Percentiles rank a stretch among this genome's conserved stretches.
Conservation (phyloP, 2,113 vertebrate genomes). For the Setophaga coronata region DNA sequence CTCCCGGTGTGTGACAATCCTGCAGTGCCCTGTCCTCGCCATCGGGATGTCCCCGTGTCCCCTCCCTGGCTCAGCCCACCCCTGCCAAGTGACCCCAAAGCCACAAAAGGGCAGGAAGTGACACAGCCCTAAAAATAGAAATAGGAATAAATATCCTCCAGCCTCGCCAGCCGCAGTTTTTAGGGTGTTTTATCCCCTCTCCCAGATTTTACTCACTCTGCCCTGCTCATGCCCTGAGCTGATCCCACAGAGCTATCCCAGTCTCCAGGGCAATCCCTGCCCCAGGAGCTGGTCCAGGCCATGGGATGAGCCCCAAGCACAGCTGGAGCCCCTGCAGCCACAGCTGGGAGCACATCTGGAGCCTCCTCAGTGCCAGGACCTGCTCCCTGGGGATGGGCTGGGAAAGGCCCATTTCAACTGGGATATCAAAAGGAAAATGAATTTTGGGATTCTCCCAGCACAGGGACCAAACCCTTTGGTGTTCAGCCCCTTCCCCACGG, state of each 20-base stretch:
- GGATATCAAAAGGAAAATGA: neutral
- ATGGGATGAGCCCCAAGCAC: fast-evolving
- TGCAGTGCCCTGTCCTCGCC: fast-evolving
- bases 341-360: fast-evolving
- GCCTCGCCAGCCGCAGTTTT: fast-evolving
- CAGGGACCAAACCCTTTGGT: neutral
- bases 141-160: fast-evolving
- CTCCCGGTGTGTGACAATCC: fast-evolving
- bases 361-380: neutral
- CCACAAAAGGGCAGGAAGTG: neutral
- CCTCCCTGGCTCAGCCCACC: neutral
- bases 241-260: neutral
- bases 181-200: fast-evolving
- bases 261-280: neutral
- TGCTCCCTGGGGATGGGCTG: neutral
- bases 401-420: fast-evolving
- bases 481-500: neutral
- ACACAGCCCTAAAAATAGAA: neutral
- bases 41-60: fast-evolving
- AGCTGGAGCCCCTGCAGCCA: neutral
- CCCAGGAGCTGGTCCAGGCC: neutral
- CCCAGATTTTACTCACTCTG: neutral
- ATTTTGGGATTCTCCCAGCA: neutral
- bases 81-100: neutral
- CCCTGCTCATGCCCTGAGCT: neutral